phyloP scores from a whole-genome alignment of 2,797 vertebrate genomes.

The Danio jaintianensis region DNA sequence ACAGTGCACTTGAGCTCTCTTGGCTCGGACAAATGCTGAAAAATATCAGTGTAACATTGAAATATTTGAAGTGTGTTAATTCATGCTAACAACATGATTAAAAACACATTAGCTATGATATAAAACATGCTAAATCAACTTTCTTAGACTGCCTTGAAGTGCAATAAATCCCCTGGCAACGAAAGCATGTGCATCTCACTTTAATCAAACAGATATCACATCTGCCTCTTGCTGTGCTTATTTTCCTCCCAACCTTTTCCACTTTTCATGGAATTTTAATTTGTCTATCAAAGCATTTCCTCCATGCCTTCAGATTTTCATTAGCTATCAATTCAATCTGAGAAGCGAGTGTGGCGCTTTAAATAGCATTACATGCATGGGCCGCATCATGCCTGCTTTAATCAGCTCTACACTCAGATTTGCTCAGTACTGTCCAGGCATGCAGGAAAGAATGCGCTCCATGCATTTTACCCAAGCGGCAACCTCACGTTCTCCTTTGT shows the following conservation, averaged over 20 bases:
- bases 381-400: constrained; percentile 72
- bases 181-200: constrained; percentile 55
- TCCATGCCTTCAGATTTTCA: constrained; percentile 76
- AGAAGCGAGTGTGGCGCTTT: constrained; percentile 76
- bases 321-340: constrained; percentile 83
- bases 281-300: constrained; percentile 80
- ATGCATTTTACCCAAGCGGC: neutral
- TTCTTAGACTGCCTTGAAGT: neutral
- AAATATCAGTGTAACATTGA: no score
- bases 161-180: constrained; percentile 5
- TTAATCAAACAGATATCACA: constrained; percentile 68
- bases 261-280: constrained; percentile 76
- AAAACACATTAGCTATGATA: no score
- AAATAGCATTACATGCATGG: constrained; percentile 81
- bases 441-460: constrained; percentile 31
- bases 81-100: no score
- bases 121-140: no score
- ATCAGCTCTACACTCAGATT: constrained; percentile 71
- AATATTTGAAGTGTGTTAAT: no score
- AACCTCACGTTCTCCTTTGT: no score
- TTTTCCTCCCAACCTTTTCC: constrained; percentile 61
- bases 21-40: no score
- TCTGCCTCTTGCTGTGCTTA: constrained; percentile 55
- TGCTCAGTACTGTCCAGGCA: constrained; percentile 47
- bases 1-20: no score